Evolutionary conservation across 1,140 invertebrate genomes (phyloP).

Genomic region (Aphelenchoides avenae): DNA sequence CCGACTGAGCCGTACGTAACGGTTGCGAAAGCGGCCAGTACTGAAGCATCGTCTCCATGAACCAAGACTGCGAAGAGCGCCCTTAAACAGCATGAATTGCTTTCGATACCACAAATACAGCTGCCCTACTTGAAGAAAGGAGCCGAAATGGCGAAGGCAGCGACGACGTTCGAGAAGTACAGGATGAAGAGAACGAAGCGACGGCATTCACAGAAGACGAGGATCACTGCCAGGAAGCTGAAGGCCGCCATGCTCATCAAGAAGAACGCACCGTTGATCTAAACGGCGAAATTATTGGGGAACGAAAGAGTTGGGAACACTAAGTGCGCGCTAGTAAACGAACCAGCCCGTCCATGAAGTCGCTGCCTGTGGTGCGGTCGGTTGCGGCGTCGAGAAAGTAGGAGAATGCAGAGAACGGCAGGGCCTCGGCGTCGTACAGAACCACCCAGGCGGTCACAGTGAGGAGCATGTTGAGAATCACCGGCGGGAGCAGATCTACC

Average conservation of each 20-base stretch:
- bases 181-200: neutral
- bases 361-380: constrained; percentile 33
- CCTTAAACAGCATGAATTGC: constrained; percentile 5
- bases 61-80: neutral
- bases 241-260: too few species aligned
- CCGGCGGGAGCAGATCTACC: too few species aligned
- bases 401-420: constrained; percentile 13
- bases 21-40: constrained; percentile 6
- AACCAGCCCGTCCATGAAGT: constrained; percentile 45
- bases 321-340: too few species aligned
- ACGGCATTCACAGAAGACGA: too few species aligned
- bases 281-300: neutral
- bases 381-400: constrained; percentile 29
- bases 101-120: neutral
- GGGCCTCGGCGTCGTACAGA: constrained; percentile 34
- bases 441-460: constrained; percentile 37
- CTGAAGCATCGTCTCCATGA: neutral
- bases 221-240: too few species aligned
- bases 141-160: neutral
- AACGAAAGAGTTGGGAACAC: too few species aligned
- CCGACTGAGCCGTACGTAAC: constrained; percentile 36
- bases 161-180: neutral
- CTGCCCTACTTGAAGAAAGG: neutral
- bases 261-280: neutral
- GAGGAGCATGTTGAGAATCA: constrained; percentile 38